Base-by-base conservation (phyloP, 2,888 invertebrate species). In the Urechis unicinctus region DNA sequence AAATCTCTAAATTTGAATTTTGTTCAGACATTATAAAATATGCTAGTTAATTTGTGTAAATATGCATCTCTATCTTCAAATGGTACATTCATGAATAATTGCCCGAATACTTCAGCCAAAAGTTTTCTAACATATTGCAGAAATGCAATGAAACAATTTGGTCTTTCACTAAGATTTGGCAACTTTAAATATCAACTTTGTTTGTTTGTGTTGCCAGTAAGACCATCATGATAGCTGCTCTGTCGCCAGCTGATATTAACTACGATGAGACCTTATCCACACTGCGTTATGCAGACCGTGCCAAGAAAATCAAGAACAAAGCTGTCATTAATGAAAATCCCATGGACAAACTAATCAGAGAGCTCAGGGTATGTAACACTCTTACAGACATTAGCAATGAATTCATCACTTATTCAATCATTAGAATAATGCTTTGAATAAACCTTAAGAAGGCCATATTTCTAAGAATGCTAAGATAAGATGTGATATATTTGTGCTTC, bases 191-290 rank as follows among this genome's bases (percentile, higher is more conserved):
- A n/a, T n/a, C n/a, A 36, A 36, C 41, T 36, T 9, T 36, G 9
- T 9, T 9, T 26, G 45, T 17, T 2, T 2, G 25, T 9, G 36
- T 22, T 3, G 5, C n/a, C 68, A 78, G 78, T 63, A 78, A 78
- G 69, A 78, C 78, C 1, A 68, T 78, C 9, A 78, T 78, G 78
- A 77, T 78, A 48, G 78, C 78, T 28, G 78, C 78, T n/a, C 57
- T 78, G 31, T 78, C 78, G 0, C 78, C 78, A 2, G 78, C 78
- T 24, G 77, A 78, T 58, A 78, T 78, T 31, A 78, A 78, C 62
- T 78, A 73, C 57, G 77, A 77, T 53, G 78, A 78, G 62, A 77
- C 78, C 1, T 56, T 78, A 36, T 65, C 70, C 41, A 78, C 78
- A 2, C 66, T 78, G 44, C 64, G 78, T 5, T 78, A 78, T 59